Evolutionary conservation across 1,140 invertebrate genomes (phyloP).

Genomic region (Gryon sp.): DNA sequence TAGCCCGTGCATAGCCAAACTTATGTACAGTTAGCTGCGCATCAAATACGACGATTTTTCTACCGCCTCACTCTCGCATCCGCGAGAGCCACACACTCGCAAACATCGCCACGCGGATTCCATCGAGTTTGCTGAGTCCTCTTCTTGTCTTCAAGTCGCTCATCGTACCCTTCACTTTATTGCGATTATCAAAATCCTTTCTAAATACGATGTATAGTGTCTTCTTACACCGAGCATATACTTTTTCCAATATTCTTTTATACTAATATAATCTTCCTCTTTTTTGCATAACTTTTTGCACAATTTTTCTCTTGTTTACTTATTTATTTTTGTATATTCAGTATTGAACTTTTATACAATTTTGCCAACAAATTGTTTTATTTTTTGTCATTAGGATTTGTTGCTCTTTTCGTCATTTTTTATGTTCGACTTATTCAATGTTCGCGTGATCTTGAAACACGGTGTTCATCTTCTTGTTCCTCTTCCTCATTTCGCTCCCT

Average conservation of each 20-base stretch:
- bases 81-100: not conserved
- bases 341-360: too few relatives aligned
- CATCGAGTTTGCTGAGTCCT: conserved; percentile 2
- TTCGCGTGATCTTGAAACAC: conserved; percentile 22
- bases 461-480: conserved; percentile 50
- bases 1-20: conserved; percentile 76
- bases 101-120: not conserved
- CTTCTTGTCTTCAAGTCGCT: too few relatives aligned
- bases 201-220: too few relatives aligned
- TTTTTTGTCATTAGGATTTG: too few relatives aligned
- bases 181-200: too few relatives aligned
- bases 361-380: not conserved
- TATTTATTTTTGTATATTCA: too few relatives aligned
- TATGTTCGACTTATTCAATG: not conserved
- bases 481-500: conserved; percentile 45
- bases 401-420: conserved; percentile 5
- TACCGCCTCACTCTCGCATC: conserved; percentile 25
- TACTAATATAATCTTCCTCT: too few relatives aligned
- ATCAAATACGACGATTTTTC: conserved; percentile 70
- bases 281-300: too few relatives aligned
- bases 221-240: too few relatives aligned
- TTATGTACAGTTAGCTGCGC: conserved; percentile 76
- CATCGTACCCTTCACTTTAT: not conserved
- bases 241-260: too few relatives aligned
- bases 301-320: too few relatives aligned